These are phyloP conservation scores for Carcinoscorpius rotundicauda DNA, from an alignment of 1,140 invertebrate genomes.

Conservation along the genomic window DNA sequence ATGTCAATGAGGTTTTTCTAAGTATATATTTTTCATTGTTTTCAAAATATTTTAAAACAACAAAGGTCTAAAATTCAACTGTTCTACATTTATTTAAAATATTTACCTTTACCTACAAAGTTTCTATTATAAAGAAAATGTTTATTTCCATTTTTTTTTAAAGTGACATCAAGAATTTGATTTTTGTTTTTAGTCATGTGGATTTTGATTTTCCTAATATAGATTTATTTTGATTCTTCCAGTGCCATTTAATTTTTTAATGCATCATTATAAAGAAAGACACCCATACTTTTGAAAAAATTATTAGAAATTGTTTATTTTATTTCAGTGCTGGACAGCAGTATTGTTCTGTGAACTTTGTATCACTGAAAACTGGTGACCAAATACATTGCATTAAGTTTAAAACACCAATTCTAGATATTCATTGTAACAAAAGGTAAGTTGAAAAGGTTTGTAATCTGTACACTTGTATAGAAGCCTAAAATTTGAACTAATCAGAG, in stretches of 20 bases:
- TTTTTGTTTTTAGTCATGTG: conserved; percentile 2
- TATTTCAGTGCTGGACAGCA: conserved; percentile 54
- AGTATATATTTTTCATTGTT: too few species aligned
- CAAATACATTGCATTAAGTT: conserved; percentile 75
- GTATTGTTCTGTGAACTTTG: conserved; percentile 75
- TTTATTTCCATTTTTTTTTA: conserved; percentile 7
- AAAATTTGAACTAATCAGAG: conserved; percentile 10
- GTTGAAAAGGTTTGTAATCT: conserved; percentile 8
- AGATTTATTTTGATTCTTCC: too few species aligned
- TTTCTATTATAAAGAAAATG: not conserved
- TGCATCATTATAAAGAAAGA: not conserved
- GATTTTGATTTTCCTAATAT: too few species aligned
- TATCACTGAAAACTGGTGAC: conserved; percentile 78
- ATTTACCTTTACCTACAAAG: too few species aligned
- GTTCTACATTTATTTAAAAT: too few species aligned
- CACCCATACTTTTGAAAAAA: not conserved
- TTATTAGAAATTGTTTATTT: not conserved
- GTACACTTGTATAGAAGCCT: conserved; percentile 6
- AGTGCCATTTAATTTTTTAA: too few species aligned
- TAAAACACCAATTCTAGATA: conserved; percentile 74
- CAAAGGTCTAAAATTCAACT: too few species aligned
- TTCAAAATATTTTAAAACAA: too few species aligned
- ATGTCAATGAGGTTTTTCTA: too few species aligned
- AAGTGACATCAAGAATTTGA: not conserved
- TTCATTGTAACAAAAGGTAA: conserved; percentile 56